Evolutionary conservation across 64 coral and sea anemone species (phyloP), one percentile per base, ranked within the genome.

Genomic region (Pocillopora verrucosa): DNA sequence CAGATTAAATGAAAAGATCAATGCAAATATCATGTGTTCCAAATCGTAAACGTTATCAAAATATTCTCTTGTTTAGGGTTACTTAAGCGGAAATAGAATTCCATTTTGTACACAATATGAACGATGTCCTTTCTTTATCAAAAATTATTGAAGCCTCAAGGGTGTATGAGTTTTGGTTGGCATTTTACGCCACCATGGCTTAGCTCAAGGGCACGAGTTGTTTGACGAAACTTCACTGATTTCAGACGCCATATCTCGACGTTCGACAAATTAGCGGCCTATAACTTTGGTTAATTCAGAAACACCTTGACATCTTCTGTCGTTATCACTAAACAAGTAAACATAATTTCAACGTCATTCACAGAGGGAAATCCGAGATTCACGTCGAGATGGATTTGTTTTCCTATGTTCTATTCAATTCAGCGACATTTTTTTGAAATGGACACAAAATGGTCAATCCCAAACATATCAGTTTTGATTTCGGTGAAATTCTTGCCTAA

Each of bases 21-120:
- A 56, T 85, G 13, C 37, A 12, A 85, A 77, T 56, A 11, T 56
- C 34, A 41, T 19, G 36, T 16, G 36, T 20, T 67, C 41, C 61
- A 51, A 11, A 34, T 83, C 70, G 63, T 56, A 38, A 70, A 56
- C 16, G 64, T 85, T 72, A 68, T 63, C 65, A 22, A 57, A 85
- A 72, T 72, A 5, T 57, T 17, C 37, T 56, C 37, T 85, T 85
- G 63, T 85, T 72, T 68, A 22, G 38, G 14, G 72, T 38, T 72
- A 17, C 20, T 68, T 67, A 9, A 72, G 30, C 64, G 38, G 51
- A 37, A 83, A 83, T 6, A 67, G 13, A 41, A 62, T n/a, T 16
- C 79, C 59, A 62, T 80, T 80, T 14, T 59, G 26, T 61, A 63
- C 63, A 34, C 26, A 26, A 14, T 34, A 83, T 83, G 26, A 83